Percentiles rank a stretch among this genome's conserved stretches.
phyloP scores from a whole-genome alignment of 2,113 vertebrate genomes.

The Cathartes aura region DNA sequence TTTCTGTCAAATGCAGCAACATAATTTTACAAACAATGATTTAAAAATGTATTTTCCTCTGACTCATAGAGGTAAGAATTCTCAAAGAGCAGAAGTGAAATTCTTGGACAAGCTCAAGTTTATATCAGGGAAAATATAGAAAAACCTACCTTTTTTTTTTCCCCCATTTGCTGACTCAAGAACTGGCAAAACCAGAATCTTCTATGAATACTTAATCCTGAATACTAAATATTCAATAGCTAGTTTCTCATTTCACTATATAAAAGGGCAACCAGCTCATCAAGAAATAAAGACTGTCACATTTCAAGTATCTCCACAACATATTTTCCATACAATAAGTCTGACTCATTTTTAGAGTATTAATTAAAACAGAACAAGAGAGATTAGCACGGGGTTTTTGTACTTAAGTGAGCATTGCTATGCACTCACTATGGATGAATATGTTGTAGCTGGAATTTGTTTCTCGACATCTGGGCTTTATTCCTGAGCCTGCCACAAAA shows the following conservation, averaged over 20 bases:
- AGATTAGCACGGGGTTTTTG: neutral
- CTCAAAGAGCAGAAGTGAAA: neutral
- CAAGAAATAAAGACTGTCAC: neutral
- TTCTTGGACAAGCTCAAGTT: neutral
- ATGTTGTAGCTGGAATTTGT: neutral
- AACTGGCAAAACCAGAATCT: neutral
- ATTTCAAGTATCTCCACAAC: neutral
- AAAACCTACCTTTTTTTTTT: neutral
- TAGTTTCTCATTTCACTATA: neutral
- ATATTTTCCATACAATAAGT: neutral
- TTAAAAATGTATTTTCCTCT: neutral
- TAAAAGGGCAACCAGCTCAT: neutral
- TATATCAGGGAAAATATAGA: neutral
- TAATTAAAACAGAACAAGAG: neutral
- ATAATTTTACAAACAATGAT: neutral
- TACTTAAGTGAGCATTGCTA: neutral
- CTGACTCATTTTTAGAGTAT: neutral
- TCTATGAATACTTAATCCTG: neutral
- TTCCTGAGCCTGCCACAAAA: neutral
- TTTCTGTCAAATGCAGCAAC: neutral
- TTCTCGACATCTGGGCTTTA: neutral
- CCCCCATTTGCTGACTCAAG: neutral
- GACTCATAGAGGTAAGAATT: neutral
- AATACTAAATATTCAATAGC: neutral
- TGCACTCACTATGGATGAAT: neutral